Evolutionary conservation across 1,140 invertebrate species (phyloP).

Genomic region (Zaprionus capensis): DNA sequence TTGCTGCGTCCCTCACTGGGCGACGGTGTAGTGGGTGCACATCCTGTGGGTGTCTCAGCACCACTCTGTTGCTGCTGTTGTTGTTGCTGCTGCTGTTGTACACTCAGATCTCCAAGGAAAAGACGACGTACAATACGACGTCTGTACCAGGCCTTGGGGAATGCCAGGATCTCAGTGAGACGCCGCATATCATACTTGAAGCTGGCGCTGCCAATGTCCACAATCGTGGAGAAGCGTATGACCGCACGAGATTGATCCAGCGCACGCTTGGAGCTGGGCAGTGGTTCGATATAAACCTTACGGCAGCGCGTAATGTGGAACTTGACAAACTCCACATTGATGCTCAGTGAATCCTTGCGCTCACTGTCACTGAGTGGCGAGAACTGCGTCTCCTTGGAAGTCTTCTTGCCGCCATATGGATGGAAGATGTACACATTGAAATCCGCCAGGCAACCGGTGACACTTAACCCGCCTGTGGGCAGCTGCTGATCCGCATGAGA

Average conservation of each 20-base stretch:
- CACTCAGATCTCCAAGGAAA: constrained; percentile 95
- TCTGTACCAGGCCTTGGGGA: constrained; percentile 99
- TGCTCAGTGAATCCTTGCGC: constrained; percentile 96
- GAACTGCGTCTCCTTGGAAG: constrained; percentile 93
- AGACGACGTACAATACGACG: constrained; percentile 95
- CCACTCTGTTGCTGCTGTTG: constrained; percentile 68
- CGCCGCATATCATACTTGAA: constrained; percentile 99
- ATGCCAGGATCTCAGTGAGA: constrained; percentile 98
- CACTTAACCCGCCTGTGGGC: constrained; percentile 86
- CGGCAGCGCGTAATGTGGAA: constrained; percentile 95
- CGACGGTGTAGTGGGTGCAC: constrained; percentile 57
- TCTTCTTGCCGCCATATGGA: constrained; percentile 96
- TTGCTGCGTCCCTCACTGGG: constrained; percentile 64
- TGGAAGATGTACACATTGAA: constrained; percentile 99
- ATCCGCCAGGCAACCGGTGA: constrained; percentile 97
- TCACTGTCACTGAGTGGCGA: constrained; percentile 94
- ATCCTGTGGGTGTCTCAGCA: constrained; percentile 53
- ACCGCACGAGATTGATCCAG: constrained; percentile 89
- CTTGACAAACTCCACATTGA: constrained; percentile 99
- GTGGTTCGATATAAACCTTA: constrained; percentile 91
- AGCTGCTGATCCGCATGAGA: constrained; percentile 75
- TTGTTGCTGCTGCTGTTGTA: constrained; percentile 79
- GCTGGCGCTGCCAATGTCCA: constrained; percentile 98
- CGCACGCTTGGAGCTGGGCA: constrained; percentile 84
- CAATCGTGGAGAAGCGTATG: constrained; percentile 96